A percentile compares a stretch with the other conserved stretches of the same genome.
These are phyloP conservation scores for Cantharis lateralis DNA, from an alignment of 2,888 invertebrate genomes.

Conservation along the genomic window DNA sequence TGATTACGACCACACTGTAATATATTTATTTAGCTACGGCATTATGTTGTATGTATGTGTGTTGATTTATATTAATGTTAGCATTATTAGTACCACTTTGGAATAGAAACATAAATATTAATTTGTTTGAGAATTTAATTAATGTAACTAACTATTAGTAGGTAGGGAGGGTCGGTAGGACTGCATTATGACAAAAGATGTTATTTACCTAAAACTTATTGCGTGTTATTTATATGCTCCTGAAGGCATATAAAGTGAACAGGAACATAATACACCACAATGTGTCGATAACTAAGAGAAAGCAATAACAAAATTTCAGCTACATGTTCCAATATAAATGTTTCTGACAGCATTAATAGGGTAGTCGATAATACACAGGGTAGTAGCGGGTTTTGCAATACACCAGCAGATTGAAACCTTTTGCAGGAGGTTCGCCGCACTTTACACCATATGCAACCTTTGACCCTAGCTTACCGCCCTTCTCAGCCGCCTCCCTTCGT, in stretches of 20 bases:
- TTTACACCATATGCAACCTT: constrained; percentile 4
- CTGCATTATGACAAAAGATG: not conserved
- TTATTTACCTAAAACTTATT: not conserved
- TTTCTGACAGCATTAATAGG: constrained; percentile 14
- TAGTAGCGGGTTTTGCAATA: not conserved
- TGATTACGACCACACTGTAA: not conserved
- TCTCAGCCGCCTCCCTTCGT: not conserved
- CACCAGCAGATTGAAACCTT: not conserved
- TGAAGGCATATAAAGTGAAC: constrained; percentile 4
- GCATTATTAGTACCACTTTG: not conserved
- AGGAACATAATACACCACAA: not conserved
- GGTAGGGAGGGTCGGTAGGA: not conserved
- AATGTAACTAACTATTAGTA: not conserved
- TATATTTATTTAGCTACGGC: not conserved
- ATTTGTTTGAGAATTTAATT: not conserved
- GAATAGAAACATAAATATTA: not conserved
- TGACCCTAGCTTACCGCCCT: not conserved
- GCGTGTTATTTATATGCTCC: not conserved
- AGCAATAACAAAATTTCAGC: constrained; percentile 18
- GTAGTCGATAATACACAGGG: constrained; percentile 13
- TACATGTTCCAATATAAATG: constrained; percentile 15
- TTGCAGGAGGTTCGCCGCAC: not conserved
- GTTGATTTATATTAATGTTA: not conserved
- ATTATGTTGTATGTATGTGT: not conserved
- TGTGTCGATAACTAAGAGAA: constrained; percentile 5